Evolutionary conservation across 2,797 vertebrate genomes (phyloP).

Genomic region (Scolopax bukidnonensis): DNA sequence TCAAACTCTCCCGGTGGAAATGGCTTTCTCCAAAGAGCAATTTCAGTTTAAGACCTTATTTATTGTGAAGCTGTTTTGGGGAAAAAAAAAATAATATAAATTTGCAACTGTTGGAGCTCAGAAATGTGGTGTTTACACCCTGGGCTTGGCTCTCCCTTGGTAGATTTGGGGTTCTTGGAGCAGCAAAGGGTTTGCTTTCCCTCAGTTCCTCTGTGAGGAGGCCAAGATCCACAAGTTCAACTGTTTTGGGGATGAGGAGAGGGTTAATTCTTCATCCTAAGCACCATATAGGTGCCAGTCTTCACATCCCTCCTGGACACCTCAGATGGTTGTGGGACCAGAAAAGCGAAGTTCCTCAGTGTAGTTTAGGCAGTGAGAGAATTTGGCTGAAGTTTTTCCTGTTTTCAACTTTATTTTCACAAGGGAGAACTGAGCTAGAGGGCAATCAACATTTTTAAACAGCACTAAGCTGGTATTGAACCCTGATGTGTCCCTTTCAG

Average conservation of each 20-base stretch:
- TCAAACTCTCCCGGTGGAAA: not conserved
- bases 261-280: fast-evolving
- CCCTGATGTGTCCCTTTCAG: not conserved
- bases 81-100: no score
- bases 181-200: not conserved
- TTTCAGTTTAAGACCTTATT: not conserved
- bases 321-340: not conserved
- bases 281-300: not conserved
- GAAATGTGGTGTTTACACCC: not conserved
- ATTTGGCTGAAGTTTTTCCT: not conserved
- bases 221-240: fast-evolving
- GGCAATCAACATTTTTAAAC: not conserved
- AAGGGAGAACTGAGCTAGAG: not conserved
- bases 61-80: not conserved
- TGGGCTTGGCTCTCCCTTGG: fast-evolving
- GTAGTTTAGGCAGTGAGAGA: not conserved
- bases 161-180: not conserved
- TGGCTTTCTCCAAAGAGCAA: not conserved
- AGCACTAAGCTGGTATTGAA: not conserved
- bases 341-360: not conserved
- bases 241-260: not conserved
- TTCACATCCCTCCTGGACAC: not conserved
- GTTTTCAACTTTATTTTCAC: not conserved
- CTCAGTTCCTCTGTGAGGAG: not conserved
- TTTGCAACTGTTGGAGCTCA: not conserved